Percentiles rank a stretch among this genome's conserved stretches.
phyloP scores from a whole-genome alignment of 1,140 invertebrate species.

The Drosophila pseudoobscura region DNA sequence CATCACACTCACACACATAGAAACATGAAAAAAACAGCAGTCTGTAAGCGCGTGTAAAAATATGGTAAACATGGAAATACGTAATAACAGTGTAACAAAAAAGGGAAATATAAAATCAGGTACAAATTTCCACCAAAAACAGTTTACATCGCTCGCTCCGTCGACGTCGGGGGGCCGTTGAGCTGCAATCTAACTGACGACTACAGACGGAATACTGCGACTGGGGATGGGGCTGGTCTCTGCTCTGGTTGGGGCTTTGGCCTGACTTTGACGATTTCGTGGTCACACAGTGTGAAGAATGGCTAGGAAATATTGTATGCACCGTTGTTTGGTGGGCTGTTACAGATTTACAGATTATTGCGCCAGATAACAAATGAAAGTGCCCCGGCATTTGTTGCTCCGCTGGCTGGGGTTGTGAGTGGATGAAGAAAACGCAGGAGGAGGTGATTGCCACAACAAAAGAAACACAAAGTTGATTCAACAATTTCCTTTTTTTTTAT shows the following conservation, averaged over 20 bases:
- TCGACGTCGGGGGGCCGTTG: conserved; percentile 30
- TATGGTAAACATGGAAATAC: conserved; percentile 81
- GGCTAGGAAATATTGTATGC: conserved; percentile 78
- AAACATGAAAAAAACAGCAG: conserved; percentile 22
- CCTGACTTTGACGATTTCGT: conserved; percentile 75
- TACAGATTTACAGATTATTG: conserved; percentile 70
- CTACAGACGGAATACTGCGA: conserved; percentile 21
- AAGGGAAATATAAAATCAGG: conserved; percentile 80
- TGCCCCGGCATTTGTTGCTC: conserved; percentile 65
- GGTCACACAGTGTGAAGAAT: conserved; percentile 82
- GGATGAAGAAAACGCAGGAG: conserved; percentile 35
- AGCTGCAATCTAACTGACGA: conserved; percentile 17
- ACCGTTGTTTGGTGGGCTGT: conserved; percentile 75
- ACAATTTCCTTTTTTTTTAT: conserved; percentile 15
- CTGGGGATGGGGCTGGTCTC: background rate
- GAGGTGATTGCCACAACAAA: conserved; percentile 39
- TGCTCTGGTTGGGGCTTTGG: conserved; percentile 40
- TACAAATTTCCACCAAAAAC: conserved; percentile 76
- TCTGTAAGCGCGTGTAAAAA: conserved; percentile 79
- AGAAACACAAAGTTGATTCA: conserved; percentile 27
- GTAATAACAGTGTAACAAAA: conserved; percentile 77
- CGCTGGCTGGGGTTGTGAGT: conserved; percentile 22
- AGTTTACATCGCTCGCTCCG: conserved; percentile 66
- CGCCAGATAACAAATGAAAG: conserved; percentile 77
- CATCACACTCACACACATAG: conserved; percentile 5